A percentile compares a stretch with the other conserved stretches of the same genome.
phyloP scores from a whole-genome alignment of 2,888 invertebrate genomes.

The Tortricodes alternella region DNA sequence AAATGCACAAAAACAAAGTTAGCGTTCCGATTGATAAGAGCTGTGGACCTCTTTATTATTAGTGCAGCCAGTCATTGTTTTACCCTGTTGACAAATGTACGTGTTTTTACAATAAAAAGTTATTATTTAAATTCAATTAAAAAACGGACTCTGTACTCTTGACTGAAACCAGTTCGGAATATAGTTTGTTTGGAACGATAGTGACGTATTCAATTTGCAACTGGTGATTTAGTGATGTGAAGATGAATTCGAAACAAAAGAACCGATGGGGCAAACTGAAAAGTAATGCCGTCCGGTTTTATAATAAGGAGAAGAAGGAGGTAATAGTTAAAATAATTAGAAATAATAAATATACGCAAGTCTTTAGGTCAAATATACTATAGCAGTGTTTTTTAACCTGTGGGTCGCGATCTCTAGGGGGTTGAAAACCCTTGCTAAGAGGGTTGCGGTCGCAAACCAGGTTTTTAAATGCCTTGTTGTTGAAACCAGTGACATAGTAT shows the following conservation, averaged over 20 bases:
- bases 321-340: no score
- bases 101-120: neutral
- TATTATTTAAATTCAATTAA: neutral
- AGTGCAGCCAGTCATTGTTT: constrained; percentile 2
- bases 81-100: constrained; percentile 7
- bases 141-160: neutral
- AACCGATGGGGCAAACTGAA: neutral
- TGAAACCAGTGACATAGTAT: no score
- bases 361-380: no score
- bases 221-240: neutral
- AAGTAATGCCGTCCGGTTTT: neutral
- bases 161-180: no score
- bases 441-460: no score
- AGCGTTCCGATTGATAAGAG: constrained; percentile 9
- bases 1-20: neutral
- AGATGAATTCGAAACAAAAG: neutral
- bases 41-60: neutral
- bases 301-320: neutral
- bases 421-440: no score
- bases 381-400: no score
- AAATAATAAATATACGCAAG: no score
- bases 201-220: no score
- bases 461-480: no score
- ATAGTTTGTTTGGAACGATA: no score
- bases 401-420: no score